Conservation (phyloP, 2,113 vertebrate genomes). For the Dunckerocampus dactyliophorus region DNA sequence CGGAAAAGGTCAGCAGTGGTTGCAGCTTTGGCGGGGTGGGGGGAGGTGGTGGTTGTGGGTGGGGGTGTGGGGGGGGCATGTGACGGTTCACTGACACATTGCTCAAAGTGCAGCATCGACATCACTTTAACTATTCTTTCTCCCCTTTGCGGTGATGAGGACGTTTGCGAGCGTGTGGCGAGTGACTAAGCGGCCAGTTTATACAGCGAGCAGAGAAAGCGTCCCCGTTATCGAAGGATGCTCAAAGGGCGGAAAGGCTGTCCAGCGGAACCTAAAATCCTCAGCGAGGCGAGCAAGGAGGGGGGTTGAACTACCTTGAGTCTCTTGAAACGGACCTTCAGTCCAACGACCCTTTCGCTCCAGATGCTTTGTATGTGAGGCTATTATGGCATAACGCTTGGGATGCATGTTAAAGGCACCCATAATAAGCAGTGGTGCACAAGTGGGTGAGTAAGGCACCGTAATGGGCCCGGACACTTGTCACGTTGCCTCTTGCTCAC, state of each 20-base stretch:
- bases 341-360: constrained; percentile 38
- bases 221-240: background rate
- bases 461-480: constrained; percentile 73
- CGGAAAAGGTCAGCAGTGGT: constrained; percentile 64
- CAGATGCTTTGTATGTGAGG: constrained; percentile 53
- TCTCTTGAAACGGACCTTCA: constrained; percentile 23
- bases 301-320: constrained; percentile 38
- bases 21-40: constrained; percentile 12
- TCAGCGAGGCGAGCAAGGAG: constrained; percentile 9
- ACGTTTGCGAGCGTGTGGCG: constrained; percentile 30
- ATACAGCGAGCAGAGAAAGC: constrained; percentile 10
- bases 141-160: constrained; percentile 24
- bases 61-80: constrained; percentile 13
- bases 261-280: constrained; percentile 24
- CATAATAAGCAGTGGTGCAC: constrained; percentile 52
- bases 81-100: constrained; percentile 58
- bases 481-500: constrained; percentile 67
- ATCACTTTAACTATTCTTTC: constrained; percentile 56
- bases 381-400: constrained; percentile 59
- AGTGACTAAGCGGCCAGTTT: constrained; percentile 22
- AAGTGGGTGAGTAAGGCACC: constrained; percentile 50
- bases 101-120: constrained; percentile 51
- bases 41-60: constrained; percentile 1
- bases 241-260: background rate
- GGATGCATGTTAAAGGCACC: constrained; percentile 45